A percentile compares a stretch with the other conserved stretches of the same genome.
Evolutionary conservation across 1,140 invertebrate genomes (phyloP).

Genomic region (Drosophila tropicalis): DNA sequence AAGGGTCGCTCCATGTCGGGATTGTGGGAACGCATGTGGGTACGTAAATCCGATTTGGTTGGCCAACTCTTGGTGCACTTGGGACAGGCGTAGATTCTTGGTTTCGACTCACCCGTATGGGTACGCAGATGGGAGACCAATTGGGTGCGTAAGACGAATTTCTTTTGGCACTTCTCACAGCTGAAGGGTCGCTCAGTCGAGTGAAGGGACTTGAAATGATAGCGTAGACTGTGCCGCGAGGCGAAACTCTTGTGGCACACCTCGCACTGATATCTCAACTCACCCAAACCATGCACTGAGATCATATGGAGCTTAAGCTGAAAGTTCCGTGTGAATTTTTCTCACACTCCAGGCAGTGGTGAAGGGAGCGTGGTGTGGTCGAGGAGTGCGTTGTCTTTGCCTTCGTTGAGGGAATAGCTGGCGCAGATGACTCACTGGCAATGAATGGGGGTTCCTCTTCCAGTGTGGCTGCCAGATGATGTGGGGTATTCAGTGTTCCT

Average conservation of each 20-base stretch:
- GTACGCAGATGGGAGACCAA: constrained; percentile 82
- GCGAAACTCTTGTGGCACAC: constrained; percentile 70
- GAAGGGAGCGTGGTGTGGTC: constrained; percentile 37
- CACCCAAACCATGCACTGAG: constrained; percentile 69
- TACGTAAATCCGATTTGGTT: constrained; percentile 72
- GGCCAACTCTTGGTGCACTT: constrained; percentile 70
- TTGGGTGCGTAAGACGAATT: constrained; percentile 84
- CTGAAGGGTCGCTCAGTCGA: constrained; percentile 83
- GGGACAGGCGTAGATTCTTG: constrained; percentile 61
- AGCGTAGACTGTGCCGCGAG: constrained; percentile 71
- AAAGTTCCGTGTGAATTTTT: constrained; percentile 80
- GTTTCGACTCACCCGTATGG: constrained; percentile 82
- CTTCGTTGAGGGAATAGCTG: neutral
- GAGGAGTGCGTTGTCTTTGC: neutral
- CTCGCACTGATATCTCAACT: constrained; percentile 69
- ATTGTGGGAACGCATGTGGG: constrained; percentile 75
- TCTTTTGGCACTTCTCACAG: constrained; percentile 83
- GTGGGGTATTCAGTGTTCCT: constrained; percentile 56
- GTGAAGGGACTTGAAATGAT: constrained; percentile 79
- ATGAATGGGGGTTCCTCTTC: constrained; percentile 11
- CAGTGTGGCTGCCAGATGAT: constrained; percentile 34
- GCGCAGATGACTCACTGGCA: neutral
- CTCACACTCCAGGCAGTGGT: constrained; percentile 67
- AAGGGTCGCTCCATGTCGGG: constrained; percentile 72
- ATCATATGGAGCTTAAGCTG: constrained; percentile 73